Percentiles rank a stretch among this genome's conserved stretches.
phyloP scores from a whole-genome alignment of 2,888 invertebrate genomes.

The Tachystola acroxantha region DNA sequence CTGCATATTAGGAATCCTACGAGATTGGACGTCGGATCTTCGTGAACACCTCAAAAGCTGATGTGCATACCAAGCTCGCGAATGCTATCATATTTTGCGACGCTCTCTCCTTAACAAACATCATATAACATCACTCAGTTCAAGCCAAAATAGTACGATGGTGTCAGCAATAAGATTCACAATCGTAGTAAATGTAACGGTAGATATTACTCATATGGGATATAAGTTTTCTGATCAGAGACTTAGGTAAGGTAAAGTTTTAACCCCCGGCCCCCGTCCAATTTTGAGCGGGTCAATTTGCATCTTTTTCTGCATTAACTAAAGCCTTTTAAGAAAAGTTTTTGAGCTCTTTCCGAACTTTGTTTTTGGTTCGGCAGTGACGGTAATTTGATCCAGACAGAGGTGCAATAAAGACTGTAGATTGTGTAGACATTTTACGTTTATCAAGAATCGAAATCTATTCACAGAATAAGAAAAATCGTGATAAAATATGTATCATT shows the following conservation, averaged over 20 bases:
- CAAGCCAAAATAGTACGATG: conserved; percentile 25
- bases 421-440: no score
- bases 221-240: conserved; percentile 30
- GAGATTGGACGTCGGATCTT: conserved; percentile 40
- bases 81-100: conserved; percentile 30
- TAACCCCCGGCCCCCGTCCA: conserved; percentile 54
- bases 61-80: conserved; percentile 44
- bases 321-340: conserved; percentile 24
- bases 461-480: no score
- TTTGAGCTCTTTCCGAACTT: neutral
- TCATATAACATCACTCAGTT: conserved; percentile 11
- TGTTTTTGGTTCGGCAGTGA: neutral
- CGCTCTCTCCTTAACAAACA: conserved; percentile 16
- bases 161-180: no score
- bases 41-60: conserved; percentile 38
- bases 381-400: neutral
- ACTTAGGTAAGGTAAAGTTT: conserved; percentile 54
- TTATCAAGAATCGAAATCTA: no score
- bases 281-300: conserved; percentile 59
- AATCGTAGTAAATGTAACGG: no score
- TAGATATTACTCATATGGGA: no score
- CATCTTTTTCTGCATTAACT: conserved; percentile 51
- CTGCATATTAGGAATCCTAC: conserved; percentile 55
- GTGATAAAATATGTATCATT: no score
- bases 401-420: no score